Conservation (phyloP, 92 coral and sea anemone genomes). For the Anthopleura xanthogrammica region DNA sequence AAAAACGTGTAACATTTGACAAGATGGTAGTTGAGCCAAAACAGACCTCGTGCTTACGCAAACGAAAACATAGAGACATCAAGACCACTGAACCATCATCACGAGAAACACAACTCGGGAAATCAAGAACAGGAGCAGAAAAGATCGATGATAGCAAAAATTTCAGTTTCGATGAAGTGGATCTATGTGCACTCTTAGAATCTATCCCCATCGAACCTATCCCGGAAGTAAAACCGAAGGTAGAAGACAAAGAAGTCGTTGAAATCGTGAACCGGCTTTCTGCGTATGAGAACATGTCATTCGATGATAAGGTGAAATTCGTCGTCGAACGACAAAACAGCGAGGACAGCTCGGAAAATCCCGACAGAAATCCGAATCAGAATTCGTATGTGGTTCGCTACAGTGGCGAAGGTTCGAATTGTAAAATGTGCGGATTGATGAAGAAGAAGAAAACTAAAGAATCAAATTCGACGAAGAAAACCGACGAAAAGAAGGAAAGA, state of each 20-base stretch:
- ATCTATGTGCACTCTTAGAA: constrained; percentile 68
- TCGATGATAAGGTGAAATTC: constrained; percentile 56
- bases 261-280: constrained; percentile 71
- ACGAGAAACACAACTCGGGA: neutral
- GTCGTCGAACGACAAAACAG: constrained; percentile 43
- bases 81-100: constrained; percentile 14
- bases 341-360: constrained; percentile 24
- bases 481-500: no score
- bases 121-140: constrained; percentile 5
- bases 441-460: constrained; percentile 10
- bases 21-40: constrained; percentile 40
- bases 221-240: constrained; percentile 26
- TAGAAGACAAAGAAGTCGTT: constrained; percentile 59
- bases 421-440: constrained; percentile 47
- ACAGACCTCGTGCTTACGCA: constrained; percentile 23
- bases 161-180: constrained; percentile 45
- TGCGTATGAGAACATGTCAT: constrained; percentile 71
- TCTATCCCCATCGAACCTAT: constrained; percentile 72
- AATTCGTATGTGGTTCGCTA: neutral
- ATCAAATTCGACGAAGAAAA: no score
- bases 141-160: neutral
- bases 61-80: constrained; percentile 34
- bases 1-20: constrained; percentile 78
- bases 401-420: constrained; percentile 30
- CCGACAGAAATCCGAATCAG: constrained; percentile 16